Conservation (phyloP, 1,140 invertebrate species). For the Caligus rogercresseyi region DNA sequence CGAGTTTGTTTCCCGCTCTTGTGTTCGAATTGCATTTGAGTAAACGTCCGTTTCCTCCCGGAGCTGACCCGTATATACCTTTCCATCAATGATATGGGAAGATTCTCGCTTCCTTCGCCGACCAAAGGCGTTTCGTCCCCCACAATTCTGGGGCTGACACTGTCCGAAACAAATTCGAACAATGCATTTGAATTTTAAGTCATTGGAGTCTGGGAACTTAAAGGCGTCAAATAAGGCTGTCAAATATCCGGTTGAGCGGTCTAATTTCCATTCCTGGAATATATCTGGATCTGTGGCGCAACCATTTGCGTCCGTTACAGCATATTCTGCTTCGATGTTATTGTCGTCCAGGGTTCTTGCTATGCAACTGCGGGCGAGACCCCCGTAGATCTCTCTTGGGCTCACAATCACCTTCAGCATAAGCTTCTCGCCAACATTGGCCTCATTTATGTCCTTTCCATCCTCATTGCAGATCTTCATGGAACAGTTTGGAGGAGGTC, state of each 20-base stretch:
- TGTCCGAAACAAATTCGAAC: constrained; percentile 84
- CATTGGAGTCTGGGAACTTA: constrained; percentile 85
- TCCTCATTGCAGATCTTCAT: constrained; percentile 76
- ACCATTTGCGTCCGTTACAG: constrained; percentile 80
- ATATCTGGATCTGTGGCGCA: constrained; percentile 79
- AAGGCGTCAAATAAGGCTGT: constrained; percentile 79
- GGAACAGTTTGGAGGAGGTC: constrained; percentile 72
- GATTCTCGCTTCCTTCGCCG: constrained; percentile 44
- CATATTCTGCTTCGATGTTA: constrained; percentile 69
- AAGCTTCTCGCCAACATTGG: constrained; percentile 77
- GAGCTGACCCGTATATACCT: constrained; percentile 54
- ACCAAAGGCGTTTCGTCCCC: constrained; percentile 71
- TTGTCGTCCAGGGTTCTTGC: constrained; percentile 73
- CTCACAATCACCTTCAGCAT: constrained; percentile 46
- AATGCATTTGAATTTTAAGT: constrained; percentile 86
- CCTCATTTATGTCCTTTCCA: constrained; percentile 68
- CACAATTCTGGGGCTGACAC: constrained; percentile 84
- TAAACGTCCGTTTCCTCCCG: constrained; percentile 79
- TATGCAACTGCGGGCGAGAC: constrained; percentile 75
- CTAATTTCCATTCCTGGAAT: constrained; percentile 70
- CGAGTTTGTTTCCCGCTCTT: constrained; percentile 55
- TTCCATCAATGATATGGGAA: constrained; percentile 30
- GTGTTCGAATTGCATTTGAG: constrained; percentile 72
- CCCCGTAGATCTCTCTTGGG: constrained; percentile 60
- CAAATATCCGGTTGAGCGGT: constrained; percentile 57